Percentiles rank a stretch among this genome's conserved stretches.
These are phyloP conservation scores for Xanthia togata DNA, from an alignment of 2,888 invertebrate genomes.

Conservation along the genomic window DNA sequence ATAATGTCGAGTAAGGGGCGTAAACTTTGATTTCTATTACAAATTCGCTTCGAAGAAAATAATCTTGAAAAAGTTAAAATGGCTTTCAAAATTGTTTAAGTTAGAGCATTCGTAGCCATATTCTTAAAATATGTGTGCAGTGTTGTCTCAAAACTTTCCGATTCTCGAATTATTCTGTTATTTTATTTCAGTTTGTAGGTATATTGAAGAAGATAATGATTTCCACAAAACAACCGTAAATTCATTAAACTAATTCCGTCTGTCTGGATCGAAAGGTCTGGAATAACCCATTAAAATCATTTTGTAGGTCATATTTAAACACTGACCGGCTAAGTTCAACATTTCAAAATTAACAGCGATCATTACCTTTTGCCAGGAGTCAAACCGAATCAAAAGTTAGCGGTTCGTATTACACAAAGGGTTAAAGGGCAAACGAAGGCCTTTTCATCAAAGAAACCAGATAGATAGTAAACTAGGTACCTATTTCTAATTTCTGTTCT, in stretches of 20 bases:
- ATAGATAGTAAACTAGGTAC: conserved; percentile 41
- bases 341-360: conserved; percentile 41
- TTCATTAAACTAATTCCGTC: conserved; percentile 23
- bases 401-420: conserved; percentile 47
- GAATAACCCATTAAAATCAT: conserved; percentile 49
- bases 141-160: conserved; percentile 39
- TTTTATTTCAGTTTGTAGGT: conserved; percentile 25
- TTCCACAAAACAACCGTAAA: background rate
- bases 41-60: conserved; percentile 48
- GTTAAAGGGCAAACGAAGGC: conserved; percentile 32
- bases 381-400: conserved; percentile 55
- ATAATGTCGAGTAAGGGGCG: conserved; percentile 42
- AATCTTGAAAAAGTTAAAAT: conserved; percentile 58
- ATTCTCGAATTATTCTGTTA: conserved; percentile 22
- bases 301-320: conserved; percentile 40
- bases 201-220: conserved; percentile 18
- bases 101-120: conserved; percentile 52
- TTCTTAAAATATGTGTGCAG: conserved; percentile 46
- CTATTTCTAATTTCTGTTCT: conserved; percentile 16
- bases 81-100: conserved; percentile 50
- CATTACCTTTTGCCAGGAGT: conserved; percentile 42
- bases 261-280: conserved; percentile 27
- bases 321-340: conserved; percentile 28
- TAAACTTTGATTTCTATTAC: conserved; percentile 60
- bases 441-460: conserved; percentile 51